Evolutionary conservation across 2,888 invertebrate species (phyloP).

Genomic region (Ichneumoninae sp.): DNA sequence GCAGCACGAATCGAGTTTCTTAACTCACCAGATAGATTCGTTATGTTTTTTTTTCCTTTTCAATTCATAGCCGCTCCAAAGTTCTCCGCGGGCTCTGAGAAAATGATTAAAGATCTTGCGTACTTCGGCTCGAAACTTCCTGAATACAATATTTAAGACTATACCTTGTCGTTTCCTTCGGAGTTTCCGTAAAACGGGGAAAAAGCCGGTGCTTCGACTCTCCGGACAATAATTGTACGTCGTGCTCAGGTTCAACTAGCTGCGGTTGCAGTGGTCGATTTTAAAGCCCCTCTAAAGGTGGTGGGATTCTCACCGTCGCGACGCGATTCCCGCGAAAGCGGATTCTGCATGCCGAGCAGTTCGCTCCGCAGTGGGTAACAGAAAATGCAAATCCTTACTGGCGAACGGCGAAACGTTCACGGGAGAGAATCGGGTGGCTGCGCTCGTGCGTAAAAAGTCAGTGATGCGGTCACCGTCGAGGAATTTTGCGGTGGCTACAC

Average conservation of each 20-base stretch:
- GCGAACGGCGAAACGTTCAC: conserved; percentile 46
- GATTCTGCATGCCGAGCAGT: conserved; percentile 43
- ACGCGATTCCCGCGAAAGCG: conserved; percentile 44
- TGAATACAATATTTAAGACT: conserved; percentile 1
- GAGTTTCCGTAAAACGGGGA: neutral
- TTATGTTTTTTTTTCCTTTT: conserved; percentile 7
- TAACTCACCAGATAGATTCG: conserved; percentile 37
- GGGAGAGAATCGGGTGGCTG: conserved; percentile 57
- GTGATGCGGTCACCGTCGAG: conserved; percentile 74
- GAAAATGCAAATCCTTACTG: conserved; percentile 61
- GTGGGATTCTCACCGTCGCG: conserved; percentile 26
- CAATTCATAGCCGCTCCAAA: neutral
- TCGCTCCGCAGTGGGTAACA: conserved; percentile 29
- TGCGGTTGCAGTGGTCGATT: neutral
- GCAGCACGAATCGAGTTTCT: conserved; percentile 45
- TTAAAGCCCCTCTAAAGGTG: conserved; percentile 15
- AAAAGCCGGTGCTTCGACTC: neutral
- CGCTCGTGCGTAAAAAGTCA: conserved; percentile 71
- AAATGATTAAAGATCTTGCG: conserved; percentile 24
- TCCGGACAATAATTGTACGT: conserved; percentile 11
- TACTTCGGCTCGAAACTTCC: conserved; percentile 22
- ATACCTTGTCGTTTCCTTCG: neutral
- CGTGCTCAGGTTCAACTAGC: conserved; percentile 4
- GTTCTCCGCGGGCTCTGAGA: conserved; percentile 17
- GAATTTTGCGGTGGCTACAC: conserved; percentile 69